Evolutionary conservation across 2,113 vertebrate genomes (phyloP).

Genomic region (Menura novaehollandiae): DNA sequence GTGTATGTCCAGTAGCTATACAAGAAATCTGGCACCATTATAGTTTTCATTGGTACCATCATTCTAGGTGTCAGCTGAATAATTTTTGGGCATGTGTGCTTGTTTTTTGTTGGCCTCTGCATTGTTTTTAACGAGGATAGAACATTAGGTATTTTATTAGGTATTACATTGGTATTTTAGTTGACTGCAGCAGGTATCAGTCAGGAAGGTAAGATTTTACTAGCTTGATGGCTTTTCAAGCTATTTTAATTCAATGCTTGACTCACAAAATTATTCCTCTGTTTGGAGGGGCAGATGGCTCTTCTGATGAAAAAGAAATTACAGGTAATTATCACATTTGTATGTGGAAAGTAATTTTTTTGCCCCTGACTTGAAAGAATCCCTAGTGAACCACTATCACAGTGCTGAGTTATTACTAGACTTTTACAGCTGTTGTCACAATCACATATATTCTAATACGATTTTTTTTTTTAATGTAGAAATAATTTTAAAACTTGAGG

Average conservation of each 20-base stretch:
- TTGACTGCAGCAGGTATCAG: background rate
- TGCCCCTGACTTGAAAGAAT: accelerated
- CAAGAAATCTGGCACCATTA: background rate
- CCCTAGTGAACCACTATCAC: background rate
- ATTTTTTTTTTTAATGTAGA: background rate
- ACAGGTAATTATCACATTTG: background rate
- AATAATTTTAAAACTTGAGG: background rate
- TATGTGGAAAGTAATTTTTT: background rate
- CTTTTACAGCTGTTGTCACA: background rate
- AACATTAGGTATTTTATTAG: background rate
- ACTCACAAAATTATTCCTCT: background rate
- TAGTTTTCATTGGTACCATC: background rate
- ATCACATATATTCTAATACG: background rate
- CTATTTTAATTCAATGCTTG: background rate
- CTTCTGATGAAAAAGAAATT: background rate
- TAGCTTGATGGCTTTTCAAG: background rate
- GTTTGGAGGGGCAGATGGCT: background rate
- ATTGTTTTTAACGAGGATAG: background rate
- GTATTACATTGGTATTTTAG: background rate
- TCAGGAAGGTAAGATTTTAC: background rate
- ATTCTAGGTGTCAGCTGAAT: background rate
- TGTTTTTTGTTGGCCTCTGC: background rate
- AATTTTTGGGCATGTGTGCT: background rate
- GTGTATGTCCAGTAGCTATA: background rate
- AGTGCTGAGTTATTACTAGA: background rate